These are phyloP conservation scores for Platysternon megacephalum DNA, from an alignment of 2,113 vertebrate species.

Conservation along the genomic window DNA sequence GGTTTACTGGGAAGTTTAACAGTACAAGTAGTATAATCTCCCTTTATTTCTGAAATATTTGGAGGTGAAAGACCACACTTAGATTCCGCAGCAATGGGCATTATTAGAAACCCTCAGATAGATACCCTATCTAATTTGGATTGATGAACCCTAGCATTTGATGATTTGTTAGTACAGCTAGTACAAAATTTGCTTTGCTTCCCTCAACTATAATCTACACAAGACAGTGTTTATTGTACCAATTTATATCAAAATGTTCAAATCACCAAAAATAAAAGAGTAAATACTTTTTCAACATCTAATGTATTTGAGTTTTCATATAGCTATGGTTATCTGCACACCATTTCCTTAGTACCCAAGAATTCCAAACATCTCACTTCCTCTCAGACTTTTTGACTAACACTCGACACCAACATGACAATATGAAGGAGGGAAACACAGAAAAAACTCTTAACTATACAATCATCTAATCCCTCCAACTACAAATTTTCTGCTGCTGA, in stretches of 20 bases:
- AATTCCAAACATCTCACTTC: not conserved
- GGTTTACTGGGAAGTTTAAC: not conserved
- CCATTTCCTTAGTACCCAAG: not conserved
- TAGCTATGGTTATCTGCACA: not conserved
- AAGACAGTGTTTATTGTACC: not conserved
- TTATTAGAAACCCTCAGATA: not conserved
- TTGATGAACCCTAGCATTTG: not conserved
- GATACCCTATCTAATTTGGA: not conserved
- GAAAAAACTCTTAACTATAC: not conserved
- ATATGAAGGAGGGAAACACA: not conserved
- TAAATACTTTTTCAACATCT: not conserved
- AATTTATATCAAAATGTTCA: not conserved
- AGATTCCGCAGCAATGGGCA: not conserved
- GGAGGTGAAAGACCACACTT: not conserved
- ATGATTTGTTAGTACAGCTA: not conserved
- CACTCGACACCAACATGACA: accelerated
- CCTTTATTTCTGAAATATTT: not conserved
- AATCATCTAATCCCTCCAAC: not conserved
- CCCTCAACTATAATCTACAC: not conserved
- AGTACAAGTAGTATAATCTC: not conserved
- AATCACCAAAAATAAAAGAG: not conserved
- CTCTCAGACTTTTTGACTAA: not conserved
- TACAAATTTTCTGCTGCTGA: not conserved
- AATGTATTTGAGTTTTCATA: not conserved
- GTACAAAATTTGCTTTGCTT: not conserved